phyloP scores from a whole-genome alignment of 1,140 invertebrate genomes.

The Pseudomyrmex flavicornis region DNA sequence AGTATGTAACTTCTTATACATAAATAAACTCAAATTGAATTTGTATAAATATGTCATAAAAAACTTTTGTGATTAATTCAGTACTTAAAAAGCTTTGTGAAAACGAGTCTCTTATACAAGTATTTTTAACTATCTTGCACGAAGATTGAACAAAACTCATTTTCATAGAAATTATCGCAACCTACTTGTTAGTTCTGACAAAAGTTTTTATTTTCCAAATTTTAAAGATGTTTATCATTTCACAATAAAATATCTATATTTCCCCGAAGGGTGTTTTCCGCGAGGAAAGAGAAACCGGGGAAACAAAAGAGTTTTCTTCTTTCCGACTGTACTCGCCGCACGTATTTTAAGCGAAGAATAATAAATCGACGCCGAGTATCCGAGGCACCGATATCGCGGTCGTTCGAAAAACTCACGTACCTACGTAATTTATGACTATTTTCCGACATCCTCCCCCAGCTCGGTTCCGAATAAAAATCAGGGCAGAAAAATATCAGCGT shows the following conservation, averaged over 20 bases:
- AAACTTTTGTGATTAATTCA: not conserved
- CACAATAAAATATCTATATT: slow-evolving; percentile 23
- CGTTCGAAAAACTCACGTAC: slow-evolving; percentile 65
- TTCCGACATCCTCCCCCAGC: slow-evolving; percentile 26
- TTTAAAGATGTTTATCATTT: slow-evolving; percentile 30
- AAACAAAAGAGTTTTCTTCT: slow-evolving; percentile 49
- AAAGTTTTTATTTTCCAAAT: not conserved
- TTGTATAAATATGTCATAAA: not conserved
- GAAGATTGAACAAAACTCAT: slow-evolving; percentile 3
- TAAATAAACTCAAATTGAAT: not conserved
- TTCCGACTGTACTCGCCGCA: slow-evolving; percentile 51
- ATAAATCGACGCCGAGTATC: slow-evolving; percentile 56
- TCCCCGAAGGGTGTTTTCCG: slow-evolving; percentile 34
- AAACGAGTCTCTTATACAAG: not conserved
- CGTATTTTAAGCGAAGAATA: slow-evolving; percentile 61
- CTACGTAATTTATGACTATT: slow-evolving; percentile 64
- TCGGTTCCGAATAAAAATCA: slow-evolving; percentile 57
- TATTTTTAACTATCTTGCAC: slow-evolving; percentile 3
- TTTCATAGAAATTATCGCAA: not conserved
- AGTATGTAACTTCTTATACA: not conserved
- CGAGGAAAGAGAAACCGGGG: not conserved
- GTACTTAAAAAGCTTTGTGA: not conserved
- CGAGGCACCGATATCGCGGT: slow-evolving; percentile 53
- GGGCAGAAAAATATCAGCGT: slow-evolving; percentile 59
- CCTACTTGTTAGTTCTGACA: not conserved